Evolutionary conservation across 2,113 vertebrate species (phyloP), one percentile per base, ranked within the genome.

Genomic region (Bubo bubo): DNA sequence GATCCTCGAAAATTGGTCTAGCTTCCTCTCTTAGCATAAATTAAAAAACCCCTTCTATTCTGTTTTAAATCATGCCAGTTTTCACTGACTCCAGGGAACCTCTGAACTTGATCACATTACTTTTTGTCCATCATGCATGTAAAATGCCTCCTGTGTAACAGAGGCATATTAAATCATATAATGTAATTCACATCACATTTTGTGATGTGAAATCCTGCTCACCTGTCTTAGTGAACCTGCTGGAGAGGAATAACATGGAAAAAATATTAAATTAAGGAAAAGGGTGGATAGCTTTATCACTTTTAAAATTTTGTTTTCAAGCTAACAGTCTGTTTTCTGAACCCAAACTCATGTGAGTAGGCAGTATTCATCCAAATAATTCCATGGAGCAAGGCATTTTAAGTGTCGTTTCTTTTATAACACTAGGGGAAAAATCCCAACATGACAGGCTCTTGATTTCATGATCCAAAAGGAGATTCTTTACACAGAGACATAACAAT

Each of bases 391-490:
- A 52, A 80, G 26, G 15, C 10, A 47, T 68, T 68, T 89, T 73
- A 72, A 43, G 3, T 52, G 35, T 56, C 9, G 2, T 66, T 89
- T 83, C 12, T 73, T 49, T 80, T 50, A 13, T 19, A 83, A n/a
- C 17, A 41, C 12, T 56, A 8, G 5, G 17, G 6, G 2, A 35
- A 47, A 28, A 3, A 26, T 1, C 0, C 14, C 5, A 76, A 41
- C 15, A 12, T 27, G 39, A 79, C 8, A 24, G 8, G 35, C 9
- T 94, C 8, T 47, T 70, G 30, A 70, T 68, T 37, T 56, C 13
- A 17, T 64, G 26, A 79, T 77, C 26, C 2, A 2, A 20, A 75
- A 79, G n/a, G 28, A 88, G 24, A 76, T 72, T 59, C 20, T 56
- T 93, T 58, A 58, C 22, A 70, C 9, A 53, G 23, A 94, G 49